Percentiles rank a stretch among this genome's conserved stretches.
phyloP scores from a whole-genome alignment of 2,113 vertebrate species.

The Bos javanicus region DNA sequence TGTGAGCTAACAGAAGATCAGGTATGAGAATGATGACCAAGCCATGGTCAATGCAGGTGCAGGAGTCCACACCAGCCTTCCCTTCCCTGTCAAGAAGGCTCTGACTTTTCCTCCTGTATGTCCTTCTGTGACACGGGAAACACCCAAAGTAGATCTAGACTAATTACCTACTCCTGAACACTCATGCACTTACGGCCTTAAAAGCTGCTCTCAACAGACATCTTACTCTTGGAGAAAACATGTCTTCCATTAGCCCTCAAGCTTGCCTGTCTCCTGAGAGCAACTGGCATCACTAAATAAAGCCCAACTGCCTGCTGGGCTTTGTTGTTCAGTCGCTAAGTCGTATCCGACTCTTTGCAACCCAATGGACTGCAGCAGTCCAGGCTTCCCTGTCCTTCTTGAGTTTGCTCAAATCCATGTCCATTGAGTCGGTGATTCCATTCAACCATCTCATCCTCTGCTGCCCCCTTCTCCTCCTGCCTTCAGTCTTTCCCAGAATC shows the following conservation, averaged over 20 bases:
- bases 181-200: neutral
- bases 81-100: neutral
- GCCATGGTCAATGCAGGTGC: fast-evolving
- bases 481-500: neutral
- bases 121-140: neutral
- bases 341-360: neutral
- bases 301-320: neutral
- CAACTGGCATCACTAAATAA: neutral
- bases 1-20: neutral
- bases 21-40: fast-evolving
- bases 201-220: neutral
- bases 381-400: neutral
- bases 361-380: neutral
- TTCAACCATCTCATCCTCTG: neutral
- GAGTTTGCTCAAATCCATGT: neutral
- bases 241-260: neutral
- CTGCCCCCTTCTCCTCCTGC: neutral
- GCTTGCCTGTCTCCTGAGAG: neutral
- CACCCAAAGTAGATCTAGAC: fast-evolving
- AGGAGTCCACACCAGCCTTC: neutral
- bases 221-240: neutral
- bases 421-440: neutral
- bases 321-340: neutral
- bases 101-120: fast-evolving
- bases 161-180: neutral